A percentile compares a stretch with the other conserved stretches of the same genome.
These are phyloP conservation scores for Pyrochroa serraticornis DNA, from an alignment of 2,888 invertebrate genomes.

Conservation along the genomic window DNA sequence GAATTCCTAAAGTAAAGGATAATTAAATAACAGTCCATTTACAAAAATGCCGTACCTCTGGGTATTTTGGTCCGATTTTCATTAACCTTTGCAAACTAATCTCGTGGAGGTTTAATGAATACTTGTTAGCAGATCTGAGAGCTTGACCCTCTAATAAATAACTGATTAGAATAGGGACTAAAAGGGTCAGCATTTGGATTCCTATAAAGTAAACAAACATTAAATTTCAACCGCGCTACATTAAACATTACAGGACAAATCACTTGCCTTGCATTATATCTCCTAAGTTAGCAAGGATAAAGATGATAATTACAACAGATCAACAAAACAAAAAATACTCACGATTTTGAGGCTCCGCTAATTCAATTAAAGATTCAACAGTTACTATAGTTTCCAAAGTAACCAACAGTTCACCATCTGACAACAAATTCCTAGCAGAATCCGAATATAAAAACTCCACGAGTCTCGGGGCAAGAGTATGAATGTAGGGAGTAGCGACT, in stretches of 20 bases:
- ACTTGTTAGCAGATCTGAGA: constrained; percentile 65
- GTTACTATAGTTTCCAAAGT: constrained; percentile 75
- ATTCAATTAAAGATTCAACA: constrained; percentile 74
- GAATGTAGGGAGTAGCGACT: constrained; percentile 80
- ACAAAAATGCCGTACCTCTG: constrained; percentile 65
- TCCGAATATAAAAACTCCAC: constrained; percentile 76
- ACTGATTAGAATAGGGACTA: constrained; percentile 90
- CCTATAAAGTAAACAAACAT: constrained; percentile 63
- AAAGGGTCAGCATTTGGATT: constrained; percentile 84
- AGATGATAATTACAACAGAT: constrained; percentile 10
- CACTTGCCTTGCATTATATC: constrained; percentile 64
- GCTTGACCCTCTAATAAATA: constrained; percentile 76
- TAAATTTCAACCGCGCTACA: constrained; percentile 17
- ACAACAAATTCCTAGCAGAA: constrained; percentile 64
- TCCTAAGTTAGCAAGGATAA: constrained; percentile 53
- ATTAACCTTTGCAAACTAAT: constrained; percentile 89
- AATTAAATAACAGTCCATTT: background rate
- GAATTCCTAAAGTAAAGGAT: constrained; percentile 71
- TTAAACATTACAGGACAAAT: constrained; percentile 8
- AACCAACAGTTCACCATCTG: constrained; percentile 73
- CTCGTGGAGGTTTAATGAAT: constrained; percentile 79
- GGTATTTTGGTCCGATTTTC: constrained; percentile 90
- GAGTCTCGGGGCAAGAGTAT: constrained; percentile 78
- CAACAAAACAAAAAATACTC: constrained; percentile 57
- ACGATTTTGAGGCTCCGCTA: constrained; percentile 80